phyloP scores from a whole-genome alignment of 23 tunicate genomes.

The Aplidium turbinatum region DNA sequence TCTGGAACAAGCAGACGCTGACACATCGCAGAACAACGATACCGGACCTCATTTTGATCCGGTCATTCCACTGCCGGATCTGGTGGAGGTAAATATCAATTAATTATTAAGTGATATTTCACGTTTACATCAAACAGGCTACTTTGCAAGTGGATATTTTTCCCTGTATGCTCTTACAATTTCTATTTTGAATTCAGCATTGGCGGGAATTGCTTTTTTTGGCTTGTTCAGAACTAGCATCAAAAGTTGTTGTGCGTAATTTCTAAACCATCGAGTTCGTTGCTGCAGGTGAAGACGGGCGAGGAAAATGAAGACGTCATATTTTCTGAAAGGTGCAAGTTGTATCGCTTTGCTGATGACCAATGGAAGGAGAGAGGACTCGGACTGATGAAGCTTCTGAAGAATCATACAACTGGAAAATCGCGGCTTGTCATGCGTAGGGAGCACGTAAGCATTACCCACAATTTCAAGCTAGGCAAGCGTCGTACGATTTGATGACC shows the following conservation, averaged over 20 bases:
- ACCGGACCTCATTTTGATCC: conserved; percentile 96
- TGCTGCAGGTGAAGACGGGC: conserved; percentile 64
- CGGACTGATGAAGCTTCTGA: conserved; percentile 77
- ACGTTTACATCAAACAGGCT: too few species aligned
- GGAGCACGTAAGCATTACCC: conserved; percentile 66
- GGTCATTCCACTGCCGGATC: conserved; percentile 70
- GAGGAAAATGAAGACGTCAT: conserved; percentile 84
- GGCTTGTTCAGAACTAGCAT: too few species aligned
- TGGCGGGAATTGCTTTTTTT: background rate
- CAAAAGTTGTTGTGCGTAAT: too few species aligned
- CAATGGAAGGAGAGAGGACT: conserved; percentile 96
- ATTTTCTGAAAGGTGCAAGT: conserved; percentile 76
- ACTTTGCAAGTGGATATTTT: too few species aligned
- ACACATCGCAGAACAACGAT: conserved; percentile 46
- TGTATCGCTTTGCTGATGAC: conserved; percentile 60
- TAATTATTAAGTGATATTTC: too few species aligned
- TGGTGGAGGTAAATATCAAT: conserved; percentile 59
- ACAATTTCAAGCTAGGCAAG: background rate
- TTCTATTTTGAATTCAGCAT: background rate
- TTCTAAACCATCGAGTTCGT: background rate
- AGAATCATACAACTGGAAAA: conserved; percentile 52
- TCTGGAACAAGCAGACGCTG: conserved; percentile 74
- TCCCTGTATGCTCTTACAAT: background rate
- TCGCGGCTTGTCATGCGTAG: conserved; percentile 84
- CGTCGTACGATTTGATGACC: background rate